Conservation (phyloP, 2,888 invertebrate genomes). For the Drosophila basisetae region DNA sequence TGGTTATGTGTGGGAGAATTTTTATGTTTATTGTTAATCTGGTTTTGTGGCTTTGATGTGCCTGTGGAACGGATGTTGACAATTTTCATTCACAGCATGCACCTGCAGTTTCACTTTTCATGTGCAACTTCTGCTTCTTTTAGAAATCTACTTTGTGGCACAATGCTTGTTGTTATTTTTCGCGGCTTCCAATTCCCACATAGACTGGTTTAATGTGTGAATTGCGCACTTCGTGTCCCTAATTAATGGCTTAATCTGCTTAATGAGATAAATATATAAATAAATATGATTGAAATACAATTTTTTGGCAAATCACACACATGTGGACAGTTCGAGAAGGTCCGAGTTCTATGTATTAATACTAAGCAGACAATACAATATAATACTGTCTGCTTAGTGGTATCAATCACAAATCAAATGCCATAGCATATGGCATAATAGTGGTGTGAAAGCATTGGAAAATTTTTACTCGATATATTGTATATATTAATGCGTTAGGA, state of each 20-base stretch:
- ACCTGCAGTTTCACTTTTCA: slow-evolving; percentile 58
- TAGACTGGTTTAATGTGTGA: slow-evolving; percentile 43
- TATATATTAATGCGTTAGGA: neutral
- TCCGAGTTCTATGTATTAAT: neutral
- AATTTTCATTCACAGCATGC: slow-evolving; percentile 31
- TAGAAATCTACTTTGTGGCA: slow-evolving; percentile 18
- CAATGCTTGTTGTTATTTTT: slow-evolving; percentile 25
- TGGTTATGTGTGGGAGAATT: slow-evolving; percentile 43
- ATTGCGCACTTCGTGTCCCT: slow-evolving; percentile 28
- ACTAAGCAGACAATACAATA: no score
- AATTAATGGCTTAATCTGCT: slow-evolving; percentile 32
- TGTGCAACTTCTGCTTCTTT: slow-evolving; percentile 27
- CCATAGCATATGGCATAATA: neutral
- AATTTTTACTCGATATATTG: neutral
- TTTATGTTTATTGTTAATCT: slow-evolving; percentile 38
- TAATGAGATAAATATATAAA: slow-evolving; percentile 35
- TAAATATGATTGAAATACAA: slow-evolving; percentile 5
- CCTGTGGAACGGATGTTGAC: slow-evolving; percentile 49
- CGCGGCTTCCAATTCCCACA: slow-evolving; percentile 40
- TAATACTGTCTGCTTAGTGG: no score
- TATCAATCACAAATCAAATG: neutral
- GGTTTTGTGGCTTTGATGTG: slow-evolving; percentile 30
- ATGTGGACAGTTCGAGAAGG: slow-evolving; percentile 1
- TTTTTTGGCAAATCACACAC: slow-evolving; percentile 14
- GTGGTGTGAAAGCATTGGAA: neutral